Conservation (phyloP, 2,888 invertebrate species). For the Polydesmus complanatus region DNA sequence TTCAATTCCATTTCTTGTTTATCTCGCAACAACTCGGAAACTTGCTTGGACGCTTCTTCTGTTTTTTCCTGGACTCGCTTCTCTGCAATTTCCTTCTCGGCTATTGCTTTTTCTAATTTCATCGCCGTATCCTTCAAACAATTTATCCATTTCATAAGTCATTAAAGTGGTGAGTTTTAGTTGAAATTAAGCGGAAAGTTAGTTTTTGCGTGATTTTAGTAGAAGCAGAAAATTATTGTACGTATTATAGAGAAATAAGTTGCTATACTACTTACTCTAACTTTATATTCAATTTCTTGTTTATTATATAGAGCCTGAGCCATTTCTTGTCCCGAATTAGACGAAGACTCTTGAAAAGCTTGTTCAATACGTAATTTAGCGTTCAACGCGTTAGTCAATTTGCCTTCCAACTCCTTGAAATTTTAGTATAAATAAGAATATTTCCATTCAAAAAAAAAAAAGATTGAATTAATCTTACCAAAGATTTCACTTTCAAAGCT, state of each 20-base stretch:
- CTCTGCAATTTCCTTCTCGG: not conserved
- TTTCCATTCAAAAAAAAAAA: no score
- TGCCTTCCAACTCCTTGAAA: conserved; percentile 9
- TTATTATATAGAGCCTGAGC: not conserved
- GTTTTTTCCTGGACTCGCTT: not conserved
- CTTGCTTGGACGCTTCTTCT: not conserved
- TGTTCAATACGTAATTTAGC: not conserved
- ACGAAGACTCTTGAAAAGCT: not conserved
- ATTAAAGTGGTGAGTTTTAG: no score
- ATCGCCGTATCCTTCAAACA: not conserved
- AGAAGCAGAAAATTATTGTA: no score
- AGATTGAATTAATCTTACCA: no score
- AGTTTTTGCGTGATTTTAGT: no score
- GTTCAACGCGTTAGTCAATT: conserved; percentile 2
- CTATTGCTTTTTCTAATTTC: not conserved
- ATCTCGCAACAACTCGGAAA: not conserved
- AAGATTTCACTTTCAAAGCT: not conserved
- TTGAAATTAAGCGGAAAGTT: no score
- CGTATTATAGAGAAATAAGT: no score
- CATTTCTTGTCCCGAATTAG: not conserved
- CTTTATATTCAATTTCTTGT: not conserved
- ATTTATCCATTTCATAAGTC: no score
- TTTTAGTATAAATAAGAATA: not conserved
- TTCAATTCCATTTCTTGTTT: not conserved
- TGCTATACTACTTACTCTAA: not conserved